Conservation (phyloP, 2,888 invertebrate species). For the Platynereis dumerilii region DNA sequence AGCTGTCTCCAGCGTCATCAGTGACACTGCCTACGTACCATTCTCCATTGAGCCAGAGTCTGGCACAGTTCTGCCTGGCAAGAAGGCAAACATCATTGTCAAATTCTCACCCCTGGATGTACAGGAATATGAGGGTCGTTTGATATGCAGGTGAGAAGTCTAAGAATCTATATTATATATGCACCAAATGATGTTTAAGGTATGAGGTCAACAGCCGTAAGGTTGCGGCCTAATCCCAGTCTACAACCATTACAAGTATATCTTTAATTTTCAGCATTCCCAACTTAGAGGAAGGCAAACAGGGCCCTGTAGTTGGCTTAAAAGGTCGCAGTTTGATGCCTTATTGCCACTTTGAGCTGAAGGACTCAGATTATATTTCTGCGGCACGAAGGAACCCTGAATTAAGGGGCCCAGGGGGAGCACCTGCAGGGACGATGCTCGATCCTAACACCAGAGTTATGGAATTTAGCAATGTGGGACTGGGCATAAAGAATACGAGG, state of each 20-base stretch:
- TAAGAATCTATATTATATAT: too few relatives aligned
- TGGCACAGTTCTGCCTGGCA: slow-evolving; percentile 57
- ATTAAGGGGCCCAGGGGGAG: slow-evolving; percentile 56
- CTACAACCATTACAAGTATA: too few relatives aligned
- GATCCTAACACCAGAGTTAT: slow-evolving; percentile 69
- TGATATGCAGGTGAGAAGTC: slow-evolving; percentile 60
- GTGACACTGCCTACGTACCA: slow-evolving; percentile 55
- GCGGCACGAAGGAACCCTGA: slow-evolving; percentile 60
- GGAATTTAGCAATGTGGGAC: slow-evolving; percentile 73
- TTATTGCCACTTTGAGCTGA: slow-evolving; percentile 75
- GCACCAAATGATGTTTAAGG: background rate
- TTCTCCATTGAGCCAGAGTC: slow-evolving; percentile 59
- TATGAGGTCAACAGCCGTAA: background rate
- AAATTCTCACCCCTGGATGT: slow-evolving; percentile 62
- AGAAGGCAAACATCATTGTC: slow-evolving; percentile 50
- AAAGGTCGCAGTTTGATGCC: slow-evolving; percentile 72
- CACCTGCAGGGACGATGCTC: slow-evolving; percentile 57
- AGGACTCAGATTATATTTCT: slow-evolving; percentile 71
- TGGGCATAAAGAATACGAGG: slow-evolving; percentile 63
- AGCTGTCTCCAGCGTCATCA: slow-evolving; percentile 43
- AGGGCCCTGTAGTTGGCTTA: slow-evolving; percentile 62
- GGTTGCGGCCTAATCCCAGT: background rate
- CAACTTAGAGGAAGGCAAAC: slow-evolving; percentile 54
- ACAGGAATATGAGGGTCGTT: slow-evolving; percentile 58
- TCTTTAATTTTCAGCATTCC: slow-evolving; percentile 48